Base-by-base conservation (phyloP, 1,140 invertebrate genomes). In the Scaptomyza hsui region DNA sequence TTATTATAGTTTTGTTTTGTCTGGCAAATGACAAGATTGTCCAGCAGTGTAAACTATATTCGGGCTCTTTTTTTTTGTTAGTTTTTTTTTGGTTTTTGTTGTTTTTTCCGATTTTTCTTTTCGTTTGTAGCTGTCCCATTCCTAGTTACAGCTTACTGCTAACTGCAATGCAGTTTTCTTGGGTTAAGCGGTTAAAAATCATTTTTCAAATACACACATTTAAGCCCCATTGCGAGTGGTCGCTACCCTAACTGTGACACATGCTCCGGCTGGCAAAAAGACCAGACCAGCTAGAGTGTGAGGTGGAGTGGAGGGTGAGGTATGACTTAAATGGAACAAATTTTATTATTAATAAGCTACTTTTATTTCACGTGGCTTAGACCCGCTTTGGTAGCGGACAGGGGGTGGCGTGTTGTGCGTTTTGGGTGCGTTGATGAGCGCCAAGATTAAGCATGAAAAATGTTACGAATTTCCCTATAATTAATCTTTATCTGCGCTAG, bases 261-360 rank as follows among this genome's bases (percentile, higher is more conserved):
- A 70, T 63, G 67, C 55, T 70, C 51, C 60, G 42, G 42, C 35
- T 62, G 51, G 67, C 67, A 70, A 70, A 70, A 56, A 56, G 51
- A 42, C 21, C 59, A 52, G 56, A 62, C 60, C 65, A 51, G 68
- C 47, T 48, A 15, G n/a, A 35, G 35, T n/a, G 21, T 12, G 10
- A 3, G 16, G n/a, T n/a, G 18, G 1, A 41, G 5, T 1, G 44
- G 41, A 29, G 16, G 69, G 29, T 44, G 42, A 63, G 56, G 80
- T 75, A 85, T 59, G n/a, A n/a, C n/a, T n/a, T n/a, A n/a, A n/a
- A 83, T 72, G 64, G 75, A 85, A 85, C 80, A 85, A 85, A 86
- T 85, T 86, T 85, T 85, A 85, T 85, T 80, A 85, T 85, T 85
- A 85, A 85, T 85, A 85, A 85, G 80, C 80, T 85, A 85, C 80